These are phyloP conservation scores for Eustalomyia histrio DNA, from an alignment of 2,888 invertebrate genomes.

Conservation along the genomic window DNA sequence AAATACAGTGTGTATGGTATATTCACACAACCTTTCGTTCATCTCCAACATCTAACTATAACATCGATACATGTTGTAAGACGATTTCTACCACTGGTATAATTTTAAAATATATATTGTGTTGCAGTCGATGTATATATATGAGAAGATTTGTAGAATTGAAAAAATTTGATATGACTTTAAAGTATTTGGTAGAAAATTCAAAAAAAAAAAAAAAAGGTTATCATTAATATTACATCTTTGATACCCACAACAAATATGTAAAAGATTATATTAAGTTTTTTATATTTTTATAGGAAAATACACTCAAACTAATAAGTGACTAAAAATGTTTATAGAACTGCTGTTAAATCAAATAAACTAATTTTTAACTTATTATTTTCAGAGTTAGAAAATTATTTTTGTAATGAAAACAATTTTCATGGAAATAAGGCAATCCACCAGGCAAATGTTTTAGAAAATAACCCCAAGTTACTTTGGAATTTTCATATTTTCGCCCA, in stretches of 20 bases:
- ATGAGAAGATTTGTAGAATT: conserved; percentile 34
- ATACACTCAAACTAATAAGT: conserved; percentile 8
- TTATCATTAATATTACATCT: conserved; percentile 65
- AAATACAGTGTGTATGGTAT: not conserved
- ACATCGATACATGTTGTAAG: conserved; percentile 32
- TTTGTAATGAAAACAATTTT: too few species aligned
- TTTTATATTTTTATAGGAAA: not conserved
- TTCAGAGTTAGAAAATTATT: too few species aligned
- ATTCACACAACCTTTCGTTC: conserved; percentile 1
- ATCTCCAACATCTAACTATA: conserved; percentile 17
- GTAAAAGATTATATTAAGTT: not conserved
- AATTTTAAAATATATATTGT: conserved; percentile 40
- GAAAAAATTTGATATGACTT: conserved; percentile 57
- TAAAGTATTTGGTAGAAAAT: conserved; percentile 37
- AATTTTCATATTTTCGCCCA: too few species aligned
- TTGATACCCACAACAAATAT: conserved; percentile 56
- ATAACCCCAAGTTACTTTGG: too few species aligned
- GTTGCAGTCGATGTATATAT: not conserved
- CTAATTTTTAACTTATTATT: too few species aligned
- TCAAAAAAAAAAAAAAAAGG: conserved; percentile 61
- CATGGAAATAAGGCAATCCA: too few species aligned
- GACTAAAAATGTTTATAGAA: too few species aligned
- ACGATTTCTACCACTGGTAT: conserved; percentile 45
- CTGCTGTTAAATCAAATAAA: too few species aligned
- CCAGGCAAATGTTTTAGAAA: too few species aligned